Evolutionary conservation across 53 echinoderm and acorn worm genomes (phyloP), one percentile per base, ranked within the genome.

Genomic region (Henricia sp.): DNA sequence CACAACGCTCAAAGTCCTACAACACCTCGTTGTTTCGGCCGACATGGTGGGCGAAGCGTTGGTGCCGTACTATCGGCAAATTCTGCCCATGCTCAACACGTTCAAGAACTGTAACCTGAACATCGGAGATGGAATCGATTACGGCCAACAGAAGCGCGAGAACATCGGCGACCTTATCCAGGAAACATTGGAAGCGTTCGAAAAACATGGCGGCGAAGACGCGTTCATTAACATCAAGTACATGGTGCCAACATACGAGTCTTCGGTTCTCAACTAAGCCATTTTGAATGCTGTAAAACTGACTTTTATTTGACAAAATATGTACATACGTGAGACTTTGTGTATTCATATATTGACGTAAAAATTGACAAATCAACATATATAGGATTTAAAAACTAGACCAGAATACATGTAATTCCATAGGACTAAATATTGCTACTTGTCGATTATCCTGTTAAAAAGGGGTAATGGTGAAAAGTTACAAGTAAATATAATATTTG

Each of bases 181-280:
- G 42, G 99, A 99, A 82, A 92, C 92, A 2, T 76, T 99, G 37
- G 91, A 88, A 54, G 94, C 94, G 0, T 92, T 99, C 58, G 99
- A 99, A 82, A 86, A 58, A 21, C 75, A 90, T 32, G 99, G 99
- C 16, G 99, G 99, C 3, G 92, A 92, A 20, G 99, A 97, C 70
- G 94, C 99, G 20, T 97, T 94, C 74, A 97, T 97, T 63, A 97
- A 97, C 59, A 97, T 97, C 74, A 97, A 97, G 70, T 97, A 97
- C 73, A 97, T 97, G 99, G 94, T 97, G 32, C 99, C 99, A 1
- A 97, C 99, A 4, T 92, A 92, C 40, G 99, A 97, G 78, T 97
- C 99, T 2, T 90, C 88, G 9, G 71, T 94, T 36, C 86, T 97
- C 58, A 94, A 96, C 82, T 96, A 88, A 80, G n/a, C n/a, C n/a